Percentiles rank a stretch among this genome's conserved stretches.
These are phyloP conservation scores for Yponomeuta malinellus DNA, from an alignment of 2,888 invertebrate genomes.

Conservation along the genomic window DNA sequence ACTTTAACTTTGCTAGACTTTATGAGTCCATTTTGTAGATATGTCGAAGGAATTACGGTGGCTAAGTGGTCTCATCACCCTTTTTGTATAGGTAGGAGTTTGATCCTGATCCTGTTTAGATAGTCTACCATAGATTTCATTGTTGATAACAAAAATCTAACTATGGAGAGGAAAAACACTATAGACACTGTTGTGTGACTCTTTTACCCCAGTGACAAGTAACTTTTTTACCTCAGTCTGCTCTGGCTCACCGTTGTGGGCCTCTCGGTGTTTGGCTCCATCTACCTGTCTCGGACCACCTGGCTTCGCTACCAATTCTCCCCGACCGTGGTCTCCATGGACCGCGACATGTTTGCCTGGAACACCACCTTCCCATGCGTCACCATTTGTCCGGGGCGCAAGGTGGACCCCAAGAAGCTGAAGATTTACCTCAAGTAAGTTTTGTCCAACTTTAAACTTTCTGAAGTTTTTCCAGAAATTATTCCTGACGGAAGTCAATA, in stretches of 20 bases:
- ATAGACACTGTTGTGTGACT: no score
- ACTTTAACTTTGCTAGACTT: no score
- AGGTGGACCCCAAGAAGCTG: constrained; percentile 72
- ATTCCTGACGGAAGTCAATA: no score
- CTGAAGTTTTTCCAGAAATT: background rate
- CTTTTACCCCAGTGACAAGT: no score
- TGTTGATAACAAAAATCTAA: no score
- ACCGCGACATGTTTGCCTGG: constrained; percentile 82
- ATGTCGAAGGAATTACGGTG: no score
- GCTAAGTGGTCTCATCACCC: no score
- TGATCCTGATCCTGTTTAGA: no score
- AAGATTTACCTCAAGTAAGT: constrained; percentile 70
- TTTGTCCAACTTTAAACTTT: background rate
- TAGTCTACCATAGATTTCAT: no score
- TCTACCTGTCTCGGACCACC: constrained; percentile 75
- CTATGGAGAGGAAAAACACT: no score
- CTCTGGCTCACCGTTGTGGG: constrained; percentile 75
- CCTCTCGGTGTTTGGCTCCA: constrained; percentile 71
- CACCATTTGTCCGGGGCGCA: constrained; percentile 79
- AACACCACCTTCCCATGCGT: constrained; percentile 82
- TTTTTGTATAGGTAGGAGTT: no score
- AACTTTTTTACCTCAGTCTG: constrained; percentile 42
- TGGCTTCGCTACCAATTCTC: constrained; percentile 81
- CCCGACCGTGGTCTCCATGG: constrained; percentile 84
- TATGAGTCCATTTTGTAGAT: no score